Evolutionary conservation across 37 sponge, comb jelly and placozoan genomes (phyloP), one percentile per base, ranked within the genome.

Genomic region (Halisarca cf. caerulea): DNA sequence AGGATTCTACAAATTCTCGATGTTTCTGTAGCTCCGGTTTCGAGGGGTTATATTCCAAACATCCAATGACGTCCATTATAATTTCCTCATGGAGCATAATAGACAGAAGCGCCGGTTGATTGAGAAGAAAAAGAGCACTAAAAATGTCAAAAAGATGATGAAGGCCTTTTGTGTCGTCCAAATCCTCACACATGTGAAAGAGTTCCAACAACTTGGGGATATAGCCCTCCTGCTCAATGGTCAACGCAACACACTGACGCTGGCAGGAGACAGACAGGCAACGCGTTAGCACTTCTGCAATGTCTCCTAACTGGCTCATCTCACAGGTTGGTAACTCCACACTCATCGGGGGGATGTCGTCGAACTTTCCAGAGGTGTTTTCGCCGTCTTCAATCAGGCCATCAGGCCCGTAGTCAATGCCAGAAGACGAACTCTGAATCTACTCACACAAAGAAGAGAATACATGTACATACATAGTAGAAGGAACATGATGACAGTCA

Each of bases 131-230:
- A 25, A 99, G 66, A 15, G 87, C 84, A 34, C 87, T 90, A 79
- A 99, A 94, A 9, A 94, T 99, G 43, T 94, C 86, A 79, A 88
- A 92, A 23, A 99, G 88, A 73, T 60, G 73, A 75, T 94, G 88
- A 3, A 99, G 93, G 25, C 97, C 95, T 2, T 88, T 91, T 1
- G 62, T 53, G 77, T 99, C 89, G 34, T 92, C 97, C 72, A 96
- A 79, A 39, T 96, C 97, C 77, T 99, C 99, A 84, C 99, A 99
- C 79, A 95, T 87, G 83, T 93, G 97, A 83, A 99, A 99, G 20
- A 99, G 82, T 36, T 99, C 99, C 6, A 96, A 44, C 1, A 97
- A 86, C 73, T 97, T 90, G 0, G 86, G 74, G 32, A 97, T 75
- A 75, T 97, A 97, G 33, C 86, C 81, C 32, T 95, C 89, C 32